Base-by-base conservation (phyloP, 92 coral and sea anemone species). In the Galaxea fascicularis region DNA sequence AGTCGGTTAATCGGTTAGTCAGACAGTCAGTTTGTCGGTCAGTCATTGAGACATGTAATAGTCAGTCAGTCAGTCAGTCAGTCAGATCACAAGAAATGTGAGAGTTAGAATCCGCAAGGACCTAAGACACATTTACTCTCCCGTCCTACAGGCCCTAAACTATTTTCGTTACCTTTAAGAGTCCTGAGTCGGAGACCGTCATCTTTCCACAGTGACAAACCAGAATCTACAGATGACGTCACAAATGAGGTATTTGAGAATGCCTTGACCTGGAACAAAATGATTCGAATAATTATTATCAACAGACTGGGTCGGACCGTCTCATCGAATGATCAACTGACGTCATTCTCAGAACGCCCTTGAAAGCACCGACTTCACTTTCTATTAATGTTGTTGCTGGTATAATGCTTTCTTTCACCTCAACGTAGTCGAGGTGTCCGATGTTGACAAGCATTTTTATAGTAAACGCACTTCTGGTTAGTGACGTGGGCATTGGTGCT, bases 191-290 rank as follows among this genome's bases (percentile, higher is more conserved):
- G 91, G 52, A 89, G 22, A 0, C 98, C 98, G 57, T 94, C 98
- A 16, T 94, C 98, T 56, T 94, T 94, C 98, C 98, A 94, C 86
- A 94, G 59, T 10, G 93, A 89, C 30, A 94, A 76, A 1, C 98
- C 95, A 54, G 93, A 92, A 77, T 94, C 98, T 17, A 92, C 89
- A 13, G 98, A 92, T 35, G 98, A 94, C 30, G 98, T 94, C 27
- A 94, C 54, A 54, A 94, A 84, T 25, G 98, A 94, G 41, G 91
- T 89, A 54, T 73, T 89, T 25, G 93, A 88, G 21, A 89, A 92
- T 4, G 98, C 93, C 39, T 93, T 86, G 44, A 94, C 92, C 98
- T 94, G 84, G 9, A 63, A 47, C 29, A 62, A 18, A 74, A 29
- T 51, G 12, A 71, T 30, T 45, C 21, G 13, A 45, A 24, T 8